phyloP scores from a whole-genome alignment of 2,888 invertebrate species.

The Apoda limacodes region DNA sequence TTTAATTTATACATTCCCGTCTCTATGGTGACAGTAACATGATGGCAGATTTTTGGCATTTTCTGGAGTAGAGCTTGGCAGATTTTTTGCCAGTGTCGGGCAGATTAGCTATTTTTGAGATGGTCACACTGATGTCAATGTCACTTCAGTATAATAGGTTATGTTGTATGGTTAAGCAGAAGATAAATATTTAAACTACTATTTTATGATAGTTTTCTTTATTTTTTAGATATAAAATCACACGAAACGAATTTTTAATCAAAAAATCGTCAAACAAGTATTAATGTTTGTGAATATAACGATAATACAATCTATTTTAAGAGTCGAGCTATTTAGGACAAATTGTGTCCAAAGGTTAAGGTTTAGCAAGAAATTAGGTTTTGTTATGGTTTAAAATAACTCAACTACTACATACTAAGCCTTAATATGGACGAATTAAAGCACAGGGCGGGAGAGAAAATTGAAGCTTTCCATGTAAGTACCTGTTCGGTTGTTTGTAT shows the following conservation, averaged over 20 bases:
- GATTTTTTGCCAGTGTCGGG: no score
- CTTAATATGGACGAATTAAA: slow-evolving; percentile 59
- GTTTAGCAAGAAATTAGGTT: slow-evolving; percentile 46
- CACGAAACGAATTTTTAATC: not conserved
- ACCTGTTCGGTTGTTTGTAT: no score
- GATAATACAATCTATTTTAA: slow-evolving; percentile 60
- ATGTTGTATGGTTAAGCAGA: no score
- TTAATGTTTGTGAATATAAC: no score
- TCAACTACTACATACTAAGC: slow-evolving; percentile 31
- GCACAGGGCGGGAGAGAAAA: slow-evolving; percentile 55
- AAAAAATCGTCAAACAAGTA: no score
- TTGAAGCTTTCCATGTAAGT: slow-evolving; percentile 62
- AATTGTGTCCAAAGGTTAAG: slow-evolving; percentile 63
- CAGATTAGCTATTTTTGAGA: no score
- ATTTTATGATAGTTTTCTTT: not conserved
- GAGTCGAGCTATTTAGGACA: slow-evolving; percentile 47
- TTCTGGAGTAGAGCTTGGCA: no score
- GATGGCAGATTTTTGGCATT: no score
- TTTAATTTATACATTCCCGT: no score
- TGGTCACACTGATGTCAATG: no score
- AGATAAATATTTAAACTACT: not conserved
- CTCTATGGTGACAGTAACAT: no score
- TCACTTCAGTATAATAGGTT: no score
- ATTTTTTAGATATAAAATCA: not conserved
- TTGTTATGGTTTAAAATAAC: slow-evolving; percentile 35